Evolutionary conservation across 2,113 vertebrate species (phyloP).

Genomic region (Dromaius novaehollandiae): DNA sequence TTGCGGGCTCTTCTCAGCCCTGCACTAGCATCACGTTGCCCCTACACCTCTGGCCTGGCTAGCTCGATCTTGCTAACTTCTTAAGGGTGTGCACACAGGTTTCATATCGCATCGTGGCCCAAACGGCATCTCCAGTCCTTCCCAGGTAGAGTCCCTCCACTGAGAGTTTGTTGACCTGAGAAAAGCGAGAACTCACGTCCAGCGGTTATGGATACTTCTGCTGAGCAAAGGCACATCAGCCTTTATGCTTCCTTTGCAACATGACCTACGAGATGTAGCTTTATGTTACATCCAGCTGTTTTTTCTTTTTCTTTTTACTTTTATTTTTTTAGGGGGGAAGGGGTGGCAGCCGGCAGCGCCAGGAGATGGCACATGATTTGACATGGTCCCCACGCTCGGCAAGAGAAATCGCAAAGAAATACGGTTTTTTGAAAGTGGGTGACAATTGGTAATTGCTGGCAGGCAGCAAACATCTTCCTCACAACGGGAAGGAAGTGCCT

Average conservation of each 20-base stretch:
- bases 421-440: constrained; percentile 70
- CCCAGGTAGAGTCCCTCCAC: neutral
- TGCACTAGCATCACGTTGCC: rapidly evolving
- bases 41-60: neutral
- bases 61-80: neutral
- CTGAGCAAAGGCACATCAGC: neutral
- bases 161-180: neutral
- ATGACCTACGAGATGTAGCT: constrained; percentile 49
- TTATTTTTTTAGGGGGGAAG: neutral
- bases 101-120: neutral
- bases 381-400: constrained; percentile 58
- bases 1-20: neutral
- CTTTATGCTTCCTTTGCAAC: neutral
- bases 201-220: neutral
- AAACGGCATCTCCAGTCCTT: rapidly evolving
- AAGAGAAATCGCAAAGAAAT: constrained; percentile 68
- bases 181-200: neutral
- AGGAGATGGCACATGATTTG: constrained; percentile 53
- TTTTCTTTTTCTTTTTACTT: neutral
- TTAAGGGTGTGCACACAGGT: neutral
- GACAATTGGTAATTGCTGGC: constrained; percentile 74
- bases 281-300: constrained; percentile 54
- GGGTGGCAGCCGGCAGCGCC: neutral
- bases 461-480: constrained; percentile 49
- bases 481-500: constrained; percentile 46